Base-by-base conservation (phyloP, 2,797 vertebrate species). In the Ispidina lecontei region DNA sequence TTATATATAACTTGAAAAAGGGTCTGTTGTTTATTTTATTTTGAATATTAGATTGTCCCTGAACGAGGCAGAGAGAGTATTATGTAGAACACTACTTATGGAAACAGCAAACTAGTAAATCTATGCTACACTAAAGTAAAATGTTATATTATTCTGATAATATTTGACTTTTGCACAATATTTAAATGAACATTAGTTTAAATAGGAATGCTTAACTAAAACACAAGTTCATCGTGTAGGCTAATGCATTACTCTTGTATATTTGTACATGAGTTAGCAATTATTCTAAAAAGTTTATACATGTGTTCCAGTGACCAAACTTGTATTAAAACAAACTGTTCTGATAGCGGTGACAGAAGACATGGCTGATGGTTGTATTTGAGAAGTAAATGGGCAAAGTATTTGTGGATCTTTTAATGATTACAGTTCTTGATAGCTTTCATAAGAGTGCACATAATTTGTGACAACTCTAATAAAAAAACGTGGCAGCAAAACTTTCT, bases 401-500 rank as follows among this genome's bases (percentile, higher is more conserved):
- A 97, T 97, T 97, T 96, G 96, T 97, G 97, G 97, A 98, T 98
- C 97, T 98, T 98, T 97, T 98, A 98, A 98, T 96, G 98, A 96
- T 98, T 97, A 97, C 96, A 96, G 95, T 97, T 97, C 97, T 97
- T 98, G 98, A 98, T 98, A 95, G 98, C 97, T 98, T 98, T 99
- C 98, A 98, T 98, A 98, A 98, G 97, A 98, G 97, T 98, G 97
- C 93, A 97, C 97, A 73, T 98, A 97, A 97, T 98, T 97, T 98
- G 97, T 98, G 98, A 98, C 98, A 98, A 98, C 96, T 98, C 97
- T 97, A 98, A 98, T 98, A 98, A 98, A 98, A 98, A 98, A 98
- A 98, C 96, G 96, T 96, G 97, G 98, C 98, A 98, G 97, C 97
- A 97, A 98, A 99, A 99, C 96, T 99, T 98, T 98, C 93, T 95